Evolutionary conservation across 2,888 invertebrate species (phyloP).

Genomic region (Epinotia brunnichana): DNA sequence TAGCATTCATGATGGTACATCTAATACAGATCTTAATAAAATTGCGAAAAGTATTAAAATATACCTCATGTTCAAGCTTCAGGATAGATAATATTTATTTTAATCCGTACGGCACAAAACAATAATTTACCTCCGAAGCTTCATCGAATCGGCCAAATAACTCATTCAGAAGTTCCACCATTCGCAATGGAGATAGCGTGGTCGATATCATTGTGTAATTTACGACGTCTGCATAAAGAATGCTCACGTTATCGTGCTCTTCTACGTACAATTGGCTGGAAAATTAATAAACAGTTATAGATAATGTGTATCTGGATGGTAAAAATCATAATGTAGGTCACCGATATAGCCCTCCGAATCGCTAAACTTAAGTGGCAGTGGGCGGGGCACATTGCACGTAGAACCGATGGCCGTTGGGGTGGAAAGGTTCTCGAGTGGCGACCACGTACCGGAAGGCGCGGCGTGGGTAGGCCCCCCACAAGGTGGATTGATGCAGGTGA

Average conservation of each 20-base stretch:
- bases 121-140: slow-evolving; percentile 88
- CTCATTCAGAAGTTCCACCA: slow-evolving; percentile 95
- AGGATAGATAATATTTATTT: not conserved
- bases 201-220: slow-evolving; percentile 96
- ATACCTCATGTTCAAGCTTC: not conserved
- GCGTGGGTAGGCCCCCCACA: too few species aligned
- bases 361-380: too few species aligned
- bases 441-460: too few species aligned
- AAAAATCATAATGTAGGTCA: slow-evolving; percentile 7
- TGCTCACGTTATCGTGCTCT: slow-evolving; percentile 93
- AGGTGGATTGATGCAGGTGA: too few species aligned
- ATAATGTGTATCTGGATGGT: slow-evolving; percentile 8
- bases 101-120: not conserved
- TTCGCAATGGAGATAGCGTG: slow-evolving; percentile 89
- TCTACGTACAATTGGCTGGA: slow-evolving; percentile 93
- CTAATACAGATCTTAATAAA: too few species aligned
- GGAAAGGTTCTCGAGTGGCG: too few species aligned
- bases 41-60: not conserved
- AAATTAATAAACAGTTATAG: slow-evolving; percentile 51
- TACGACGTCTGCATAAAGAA: slow-evolving; percentile 96
- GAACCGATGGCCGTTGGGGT: too few species aligned
- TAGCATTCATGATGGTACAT: too few species aligned
- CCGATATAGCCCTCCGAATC: too few species aligned
- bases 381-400: too few species aligned
- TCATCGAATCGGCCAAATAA: slow-evolving; percentile 96